Conservation (phyloP, 1,140 invertebrate genomes). For the Anastrepha obliqua region DNA sequence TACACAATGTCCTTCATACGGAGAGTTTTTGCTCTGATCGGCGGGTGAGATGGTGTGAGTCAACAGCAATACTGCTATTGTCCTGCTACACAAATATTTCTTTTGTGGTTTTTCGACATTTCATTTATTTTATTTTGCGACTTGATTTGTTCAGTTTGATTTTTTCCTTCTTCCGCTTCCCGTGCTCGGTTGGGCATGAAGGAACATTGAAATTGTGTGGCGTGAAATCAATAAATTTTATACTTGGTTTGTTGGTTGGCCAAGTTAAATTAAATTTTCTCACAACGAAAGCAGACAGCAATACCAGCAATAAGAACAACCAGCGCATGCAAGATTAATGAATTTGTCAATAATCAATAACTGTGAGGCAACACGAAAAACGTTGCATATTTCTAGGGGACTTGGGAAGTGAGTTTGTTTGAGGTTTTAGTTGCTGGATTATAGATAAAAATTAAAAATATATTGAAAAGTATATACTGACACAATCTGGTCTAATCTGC, state of each 20-base stretch:
- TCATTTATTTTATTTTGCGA: constrained; percentile 9
- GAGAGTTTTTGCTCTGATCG: background rate
- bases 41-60: background rate
- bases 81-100: constrained; percentile 9
- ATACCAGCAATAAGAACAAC: background rate
- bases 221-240: constrained; percentile 46
- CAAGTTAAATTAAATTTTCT: constrained; percentile 50
- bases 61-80: background rate
- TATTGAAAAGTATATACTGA: too few relatives aligned
- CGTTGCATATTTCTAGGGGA: background rate
- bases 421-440: too few relatives aligned
- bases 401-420: too few relatives aligned
- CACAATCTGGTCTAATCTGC: too few relatives aligned
- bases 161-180: background rate
- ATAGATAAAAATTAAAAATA: too few relatives aligned
- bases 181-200: background rate
- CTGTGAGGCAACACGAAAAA: background rate
- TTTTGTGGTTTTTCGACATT: constrained; percentile 21
- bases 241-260: constrained; percentile 40
- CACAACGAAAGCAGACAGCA: constrained; percentile 10
- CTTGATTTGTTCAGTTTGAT: background rate
- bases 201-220: background rate
- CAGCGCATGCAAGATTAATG: background rate
- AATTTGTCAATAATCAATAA: background rate
- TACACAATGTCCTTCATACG: background rate